phyloP scores from a whole-genome alignment of 2,888 invertebrate species.

The Drosophila leonis region DNA sequence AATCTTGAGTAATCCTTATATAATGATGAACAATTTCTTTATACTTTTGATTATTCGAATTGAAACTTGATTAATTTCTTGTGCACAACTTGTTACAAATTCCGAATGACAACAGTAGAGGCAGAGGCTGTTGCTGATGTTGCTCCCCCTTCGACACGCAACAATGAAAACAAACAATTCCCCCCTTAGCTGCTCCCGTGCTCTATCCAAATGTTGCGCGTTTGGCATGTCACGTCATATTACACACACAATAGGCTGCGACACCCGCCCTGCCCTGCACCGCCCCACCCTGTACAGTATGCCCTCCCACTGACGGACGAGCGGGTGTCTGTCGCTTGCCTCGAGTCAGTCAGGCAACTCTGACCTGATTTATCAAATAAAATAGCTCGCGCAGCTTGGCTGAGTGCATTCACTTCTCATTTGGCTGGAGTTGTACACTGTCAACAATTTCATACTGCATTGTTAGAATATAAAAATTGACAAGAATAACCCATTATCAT shows the following conservation, averaged over 20 bases:
- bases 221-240: slow-evolving; percentile 75
- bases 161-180: slow-evolving; percentile 48
- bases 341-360: slow-evolving; percentile 63
- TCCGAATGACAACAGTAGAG: slow-evolving; percentile 36
- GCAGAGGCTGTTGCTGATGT: slow-evolving; percentile 4
- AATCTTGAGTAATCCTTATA: slow-evolving; percentile 23
- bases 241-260: slow-evolving; percentile 65
- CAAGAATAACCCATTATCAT: neutral
- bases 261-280: neutral
- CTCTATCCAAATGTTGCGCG: slow-evolving; percentile 43
- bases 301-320: slow-evolving; percentile 3
- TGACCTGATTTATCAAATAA: slow-evolving; percentile 80
- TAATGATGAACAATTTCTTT: slow-evolving; percentile 27
- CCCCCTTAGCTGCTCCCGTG: neutral
- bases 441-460: slow-evolving; percentile 24
- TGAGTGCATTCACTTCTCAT: slow-evolving; percentile 78
- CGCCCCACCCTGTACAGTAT: neutral
- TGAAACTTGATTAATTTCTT: slow-evolving; percentile 70
- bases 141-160: slow-evolving; percentile 55
- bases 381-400: slow-evolving; percentile 59
- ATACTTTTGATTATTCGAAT: slow-evolving; percentile 55
- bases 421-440: slow-evolving; percentile 50
- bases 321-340: slow-evolving; percentile 10
- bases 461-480: neutral
- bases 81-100: slow-evolving; percentile 41